These are phyloP conservation scores for Drosophila demipolita DNA, from an alignment of 2,888 invertebrate species.

Conservation along the genomic window DNA sequence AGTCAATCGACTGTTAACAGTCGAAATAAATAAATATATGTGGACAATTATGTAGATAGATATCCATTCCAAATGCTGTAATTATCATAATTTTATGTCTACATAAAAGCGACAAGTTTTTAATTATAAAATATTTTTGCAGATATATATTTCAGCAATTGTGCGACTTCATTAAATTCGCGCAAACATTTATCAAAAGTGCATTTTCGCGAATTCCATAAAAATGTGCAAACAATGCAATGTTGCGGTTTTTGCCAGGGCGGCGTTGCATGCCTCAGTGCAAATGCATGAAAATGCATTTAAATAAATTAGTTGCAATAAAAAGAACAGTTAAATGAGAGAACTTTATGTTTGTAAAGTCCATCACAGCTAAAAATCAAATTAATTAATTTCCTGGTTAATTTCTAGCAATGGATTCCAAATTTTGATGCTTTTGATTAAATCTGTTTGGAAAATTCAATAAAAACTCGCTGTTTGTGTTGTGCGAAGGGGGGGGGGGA, in stretches of 20 bases:
- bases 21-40: not conserved
- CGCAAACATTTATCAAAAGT: constrained; percentile 64
- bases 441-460: constrained; percentile 37
- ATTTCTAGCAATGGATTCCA: not conserved
- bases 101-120: too few relatives aligned
- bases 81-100: not conserved
- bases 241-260: constrained; percentile 24
- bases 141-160: constrained; percentile 65
- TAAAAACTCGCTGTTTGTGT: constrained; percentile 27
- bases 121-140: constrained; percentile 40
- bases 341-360: not conserved
- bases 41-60: not conserved
- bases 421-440: not conserved
- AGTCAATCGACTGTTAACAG: not conserved
- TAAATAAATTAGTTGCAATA: constrained; percentile 5
- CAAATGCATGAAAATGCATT: constrained; percentile 3
- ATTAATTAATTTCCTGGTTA: not conserved
- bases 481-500: not conserved
- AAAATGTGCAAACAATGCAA: constrained; percentile 56
- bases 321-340: not conserved
- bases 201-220: constrained; percentile 57
- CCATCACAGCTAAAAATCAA: not conserved
- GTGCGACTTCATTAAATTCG: constrained; percentile 76
- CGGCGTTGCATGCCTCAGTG: not conserved
- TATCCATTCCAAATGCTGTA: not conserved